phyloP scores from a whole-genome alignment of 2,113 vertebrate species.

The Stegostoma tigrinum region DNA sequence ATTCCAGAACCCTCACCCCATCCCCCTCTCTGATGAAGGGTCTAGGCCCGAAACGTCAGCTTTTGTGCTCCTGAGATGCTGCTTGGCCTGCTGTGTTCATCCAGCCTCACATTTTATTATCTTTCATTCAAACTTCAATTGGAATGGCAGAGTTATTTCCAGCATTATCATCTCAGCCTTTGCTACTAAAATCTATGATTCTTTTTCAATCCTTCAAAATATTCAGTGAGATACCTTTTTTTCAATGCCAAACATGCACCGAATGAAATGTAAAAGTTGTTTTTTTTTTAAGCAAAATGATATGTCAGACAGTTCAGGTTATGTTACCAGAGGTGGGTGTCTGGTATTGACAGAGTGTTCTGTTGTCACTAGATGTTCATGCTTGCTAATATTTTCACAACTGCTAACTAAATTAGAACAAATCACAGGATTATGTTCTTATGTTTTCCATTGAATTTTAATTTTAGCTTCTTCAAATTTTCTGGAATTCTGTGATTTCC shows the following conservation, averaged over 20 bases:
- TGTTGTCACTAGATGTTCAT: neutral
- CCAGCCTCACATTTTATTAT: no score
- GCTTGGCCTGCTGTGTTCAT: no score
- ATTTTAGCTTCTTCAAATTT: neutral
- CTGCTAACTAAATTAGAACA: neutral
- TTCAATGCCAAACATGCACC: neutral
- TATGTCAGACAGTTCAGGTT: neutral
- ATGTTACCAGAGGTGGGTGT: neutral
- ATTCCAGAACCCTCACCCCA: no score
- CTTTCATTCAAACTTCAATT: neutral
- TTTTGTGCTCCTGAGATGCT: no score
- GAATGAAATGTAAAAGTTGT: neutral
- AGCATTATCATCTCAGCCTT: neutral
- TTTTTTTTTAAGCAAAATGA: neutral
- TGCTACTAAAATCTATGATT: neutral
- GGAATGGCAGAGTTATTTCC: neutral
- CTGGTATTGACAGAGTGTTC: neutral
- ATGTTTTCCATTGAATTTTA: neutral
- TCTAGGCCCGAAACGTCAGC: no score
- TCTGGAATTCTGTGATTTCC: neutral
- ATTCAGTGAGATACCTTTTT: neutral
- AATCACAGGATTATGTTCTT: neutral
- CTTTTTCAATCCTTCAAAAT: neutral
- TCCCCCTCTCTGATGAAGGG: no score
- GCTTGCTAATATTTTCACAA: neutral